A percentile compares a stretch with the other conserved stretches of the same genome.
Evolutionary conservation across 2,797 vertebrate species (phyloP).

Genomic region (Borostomias antarcticus): DNA sequence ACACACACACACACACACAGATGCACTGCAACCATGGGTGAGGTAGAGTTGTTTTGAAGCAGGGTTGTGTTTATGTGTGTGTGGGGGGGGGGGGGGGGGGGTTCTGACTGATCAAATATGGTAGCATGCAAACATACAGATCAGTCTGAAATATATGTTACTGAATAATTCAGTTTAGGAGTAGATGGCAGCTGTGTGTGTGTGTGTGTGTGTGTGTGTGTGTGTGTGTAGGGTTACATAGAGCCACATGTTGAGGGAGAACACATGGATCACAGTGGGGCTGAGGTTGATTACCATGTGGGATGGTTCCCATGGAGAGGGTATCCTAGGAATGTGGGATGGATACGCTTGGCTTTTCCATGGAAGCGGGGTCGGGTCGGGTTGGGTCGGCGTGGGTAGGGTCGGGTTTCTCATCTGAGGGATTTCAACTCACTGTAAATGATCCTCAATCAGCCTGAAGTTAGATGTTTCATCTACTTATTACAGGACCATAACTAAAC

Average conservation of each 20-base stretch:
- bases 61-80: too few relatives aligned
- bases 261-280: conserved; percentile 24
- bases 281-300: conserved; percentile 37
- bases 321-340: conserved; percentile 66
- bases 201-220: conserved; percentile 15
- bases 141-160: not conserved
- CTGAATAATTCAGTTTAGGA: not conserved
- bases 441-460: not conserved
- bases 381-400: too few relatives aligned
- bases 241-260: conserved; percentile 18
- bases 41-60: too few relatives aligned
- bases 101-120: too few relatives aligned
- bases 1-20: conserved; percentile 10
- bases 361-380: conserved; percentile 27
- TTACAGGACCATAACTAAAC: conserved; percentile 37
- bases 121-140: not conserved
- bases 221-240: conserved; percentile 3
- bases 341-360: conserved; percentile 53
- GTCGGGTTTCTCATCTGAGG: not conserved
- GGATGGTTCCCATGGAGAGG: conserved; percentile 59
- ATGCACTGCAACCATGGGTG: not conserved
- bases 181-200: not conserved
- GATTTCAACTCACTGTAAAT: not conserved
- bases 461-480: not conserved
- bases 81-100: not conserved